Evolutionary conservation across 2,888 invertebrate species (phyloP).

Genomic region (Heliconius cydno): DNA sequence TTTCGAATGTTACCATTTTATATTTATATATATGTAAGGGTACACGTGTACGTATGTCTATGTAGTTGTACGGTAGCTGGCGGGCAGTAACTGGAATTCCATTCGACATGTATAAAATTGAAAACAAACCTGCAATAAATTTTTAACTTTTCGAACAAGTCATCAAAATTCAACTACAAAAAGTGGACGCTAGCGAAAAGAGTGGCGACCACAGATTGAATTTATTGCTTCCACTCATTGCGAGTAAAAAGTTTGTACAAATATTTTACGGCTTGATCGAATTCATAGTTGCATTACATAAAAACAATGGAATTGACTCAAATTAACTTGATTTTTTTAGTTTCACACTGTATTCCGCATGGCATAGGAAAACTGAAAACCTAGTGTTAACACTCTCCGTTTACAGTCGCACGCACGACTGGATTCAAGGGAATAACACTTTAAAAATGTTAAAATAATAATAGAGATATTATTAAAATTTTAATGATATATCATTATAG

Average conservation of each 20-base stretch:
- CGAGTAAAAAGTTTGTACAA: slow-evolving; percentile 62
- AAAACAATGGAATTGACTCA: neutral
- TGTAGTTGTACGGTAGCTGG: neutral
- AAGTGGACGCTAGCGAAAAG: slow-evolving; percentile 68
- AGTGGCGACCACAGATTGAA: slow-evolving; percentile 74
- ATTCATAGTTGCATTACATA: slow-evolving; percentile 42
- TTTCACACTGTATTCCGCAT: no score
- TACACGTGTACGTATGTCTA: neutral
- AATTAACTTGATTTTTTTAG: neutral
- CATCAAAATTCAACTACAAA: slow-evolving; percentile 79
- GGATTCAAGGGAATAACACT: no score
- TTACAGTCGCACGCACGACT: no score
- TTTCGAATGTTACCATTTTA: slow-evolving; percentile 42
- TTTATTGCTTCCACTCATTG: slow-evolving; percentile 70
- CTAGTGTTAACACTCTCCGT: no score
- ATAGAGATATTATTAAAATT: no score
- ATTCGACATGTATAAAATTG: slow-evolving; percentile 66
- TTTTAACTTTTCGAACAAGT: slow-evolving; percentile 78
- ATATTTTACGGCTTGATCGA: slow-evolving; percentile 50
- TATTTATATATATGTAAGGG: neutral
- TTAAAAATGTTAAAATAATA: no score
- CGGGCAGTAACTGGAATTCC: slow-evolving; percentile 55
- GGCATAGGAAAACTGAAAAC: no score
- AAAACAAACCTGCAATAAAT: slow-evolving; percentile 74
- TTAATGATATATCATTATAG: no score